Conservation (phyloP, 2,888 invertebrate genomes). For the Heliconius cydno region DNA sequence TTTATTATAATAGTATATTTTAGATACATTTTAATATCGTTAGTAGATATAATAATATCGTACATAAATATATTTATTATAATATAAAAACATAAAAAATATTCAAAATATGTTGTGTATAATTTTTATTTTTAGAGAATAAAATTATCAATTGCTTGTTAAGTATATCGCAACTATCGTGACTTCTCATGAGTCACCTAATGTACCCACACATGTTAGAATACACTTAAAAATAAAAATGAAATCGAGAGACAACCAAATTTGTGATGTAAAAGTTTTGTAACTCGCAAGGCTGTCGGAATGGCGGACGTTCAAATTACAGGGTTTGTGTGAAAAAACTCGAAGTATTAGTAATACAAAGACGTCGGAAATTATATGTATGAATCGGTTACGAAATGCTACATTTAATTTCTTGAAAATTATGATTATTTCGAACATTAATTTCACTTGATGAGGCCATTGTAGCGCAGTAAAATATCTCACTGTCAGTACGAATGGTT, state of each 20-base stretch:
- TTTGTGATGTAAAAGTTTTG: conserved; percentile 55
- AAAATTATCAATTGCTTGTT: not conserved
- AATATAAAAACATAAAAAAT: not conserved
- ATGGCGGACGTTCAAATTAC: conserved; percentile 62
- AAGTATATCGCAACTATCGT: not conserved
- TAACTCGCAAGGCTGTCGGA: conserved; percentile 59
- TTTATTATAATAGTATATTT: conserved; percentile 1
- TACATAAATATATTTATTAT: not conserved
- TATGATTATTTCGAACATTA: not conserved
- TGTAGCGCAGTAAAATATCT: too few species aligned
- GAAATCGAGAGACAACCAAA: conserved; percentile 20
- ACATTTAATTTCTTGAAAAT: not conserved
- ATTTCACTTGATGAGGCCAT: too few species aligned
- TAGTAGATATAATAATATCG: not conserved
- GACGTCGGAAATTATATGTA: conserved; percentile 54
- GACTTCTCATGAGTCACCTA: not conserved
- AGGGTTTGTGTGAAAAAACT: conserved; percentile 68
- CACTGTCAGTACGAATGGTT: not conserved
- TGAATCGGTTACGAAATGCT: conserved; percentile 45
- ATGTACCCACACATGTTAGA: conserved; percentile 6
- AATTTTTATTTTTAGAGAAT: not conserved
- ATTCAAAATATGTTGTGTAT: not conserved
- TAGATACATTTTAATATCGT: not conserved
- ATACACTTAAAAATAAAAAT: conserved; percentile 8
- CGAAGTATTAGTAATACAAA: conserved; percentile 51